phyloP scores from a whole-genome alignment of 2,113 vertebrate genomes.

The Ochotona princeps region DNA sequence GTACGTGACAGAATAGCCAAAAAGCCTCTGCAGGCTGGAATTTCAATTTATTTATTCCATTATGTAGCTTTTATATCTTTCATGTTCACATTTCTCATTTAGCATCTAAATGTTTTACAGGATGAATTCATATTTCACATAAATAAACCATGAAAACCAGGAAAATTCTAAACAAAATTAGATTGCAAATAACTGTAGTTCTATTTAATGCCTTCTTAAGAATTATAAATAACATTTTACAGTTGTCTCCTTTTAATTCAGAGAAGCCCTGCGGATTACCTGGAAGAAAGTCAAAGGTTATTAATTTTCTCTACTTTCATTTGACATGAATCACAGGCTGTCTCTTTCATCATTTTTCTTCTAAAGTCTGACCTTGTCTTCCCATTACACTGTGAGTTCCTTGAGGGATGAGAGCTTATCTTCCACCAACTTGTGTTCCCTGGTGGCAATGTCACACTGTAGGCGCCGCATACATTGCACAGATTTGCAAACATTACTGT shows the following conservation, averaged over 20 bases:
- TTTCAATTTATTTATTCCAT: background rate
- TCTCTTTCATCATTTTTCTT: background rate
- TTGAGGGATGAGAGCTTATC: background rate
- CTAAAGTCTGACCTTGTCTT: background rate
- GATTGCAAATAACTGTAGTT: conserved; percentile 4
- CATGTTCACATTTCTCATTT: conserved; percentile 6
- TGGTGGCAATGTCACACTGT: background rate
- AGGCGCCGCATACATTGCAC: background rate
- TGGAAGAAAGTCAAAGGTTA: background rate
- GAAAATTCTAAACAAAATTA: conserved; percentile 48
- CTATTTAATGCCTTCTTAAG: conserved; percentile 35
- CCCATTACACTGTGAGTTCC: background rate
- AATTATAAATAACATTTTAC: conserved; percentile 39
- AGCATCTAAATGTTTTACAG: conserved; percentile 35
- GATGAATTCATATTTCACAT: conserved; percentile 13
- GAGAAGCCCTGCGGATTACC: background rate
- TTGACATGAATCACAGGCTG: background rate
- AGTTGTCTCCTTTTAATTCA: conserved; percentile 33
- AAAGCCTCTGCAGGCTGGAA: background rate
- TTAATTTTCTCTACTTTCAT: conserved; percentile 4
- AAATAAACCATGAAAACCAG: conserved; percentile 13
- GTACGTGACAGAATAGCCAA: background rate
- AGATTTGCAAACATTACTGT: background rate
- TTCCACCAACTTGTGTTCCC: background rate
- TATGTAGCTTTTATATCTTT: background rate